phyloP scores from a whole-genome alignment of 2,888 invertebrate genomes.

The Bursaphelenchus okinawaensis region DNA sequence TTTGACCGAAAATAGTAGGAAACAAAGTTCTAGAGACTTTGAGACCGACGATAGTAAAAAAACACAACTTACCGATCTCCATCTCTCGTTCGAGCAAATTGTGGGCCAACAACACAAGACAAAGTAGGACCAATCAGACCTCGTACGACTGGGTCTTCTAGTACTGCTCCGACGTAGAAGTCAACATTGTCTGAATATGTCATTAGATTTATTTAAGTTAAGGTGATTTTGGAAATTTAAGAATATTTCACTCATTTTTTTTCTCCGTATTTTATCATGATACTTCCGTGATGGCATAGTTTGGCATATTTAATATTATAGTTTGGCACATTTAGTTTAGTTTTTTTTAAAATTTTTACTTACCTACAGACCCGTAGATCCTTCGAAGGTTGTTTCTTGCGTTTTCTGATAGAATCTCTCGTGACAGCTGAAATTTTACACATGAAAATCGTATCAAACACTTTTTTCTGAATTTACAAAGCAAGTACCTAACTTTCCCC shows the following conservation, averaged over 20 bases:
- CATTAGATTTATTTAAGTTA: too few relatives aligned
- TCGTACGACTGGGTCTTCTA: slow-evolving; percentile 60
- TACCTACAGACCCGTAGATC: slow-evolving; percentile 63
- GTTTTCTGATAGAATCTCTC: slow-evolving; percentile 11
- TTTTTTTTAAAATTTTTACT: not conserved
- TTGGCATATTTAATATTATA: too few relatives aligned
- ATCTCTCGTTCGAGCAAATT: slow-evolving; percentile 61
- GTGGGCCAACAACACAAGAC: slow-evolving; percentile 61
- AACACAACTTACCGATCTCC: slow-evolving; percentile 62
- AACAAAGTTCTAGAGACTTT: too few relatives aligned
- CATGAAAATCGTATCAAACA: too few relatives aligned
- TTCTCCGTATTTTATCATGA: too few relatives aligned
- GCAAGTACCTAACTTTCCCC: too few relatives aligned
- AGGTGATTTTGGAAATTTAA: too few relatives aligned
- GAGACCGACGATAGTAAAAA: too few relatives aligned
- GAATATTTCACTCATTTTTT: too few relatives aligned
- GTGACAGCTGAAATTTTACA: slow-evolving; percentile 12
- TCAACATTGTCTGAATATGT: slow-evolving; percentile 60
- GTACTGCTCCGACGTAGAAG: slow-evolving; percentile 62
- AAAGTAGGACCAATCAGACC: slow-evolving; percentile 62
- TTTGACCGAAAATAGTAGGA: not conserved
- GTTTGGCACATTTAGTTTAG: too few relatives aligned
- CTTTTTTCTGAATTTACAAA: too few relatives aligned
- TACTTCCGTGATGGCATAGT: too few relatives aligned
- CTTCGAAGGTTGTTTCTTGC: slow-evolving; percentile 47